Evolutionary conservation across 2,113 vertebrate genomes (phyloP), one percentile per base, ranked within the genome.

Genomic region (Chlorodrepanis virens): DNA sequence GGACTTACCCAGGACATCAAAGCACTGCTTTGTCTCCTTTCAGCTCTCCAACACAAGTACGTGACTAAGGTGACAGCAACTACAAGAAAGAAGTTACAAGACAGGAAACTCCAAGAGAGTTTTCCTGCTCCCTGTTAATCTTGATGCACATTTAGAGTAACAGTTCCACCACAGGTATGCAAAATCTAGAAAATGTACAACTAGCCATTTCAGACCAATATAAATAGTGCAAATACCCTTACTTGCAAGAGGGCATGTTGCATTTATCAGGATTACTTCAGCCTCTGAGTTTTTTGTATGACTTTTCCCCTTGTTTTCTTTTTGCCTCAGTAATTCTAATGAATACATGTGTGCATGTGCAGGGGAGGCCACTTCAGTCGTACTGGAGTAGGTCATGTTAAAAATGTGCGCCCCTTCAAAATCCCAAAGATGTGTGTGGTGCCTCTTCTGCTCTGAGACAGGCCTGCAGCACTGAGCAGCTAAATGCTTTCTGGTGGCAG

Each of bases 401-500:
- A 56, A 71, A 87, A 81, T 14, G 11, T 9, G 14, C 59, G 17
- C 5, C 28, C 5, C 31, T 90, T 47, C 40, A 59, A 85, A 75
- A 81, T n/a, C 37, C 60, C 47, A n/a, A 35, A 56, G 53, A 35
- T 0, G 5, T 21, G 40, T 25, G 31, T 60, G 71, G 61, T 71
- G 83, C 42, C 63, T 78, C n/a, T 78, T 72, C 40, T 89, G 65
- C 76, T 71, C 54, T 64, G 70, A 94, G 37, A 35, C 31, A 87
- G 42, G 69, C 59, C 91, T 71, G 35, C 70, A 93, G 80, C 78
- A 83, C 5, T 50, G 40, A 84, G 89, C 63, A 91, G 93, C 94
- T 85, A 76, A 93, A 92, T 49, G 65, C 90, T 96, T 96, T 91
- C 77, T 95, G 91, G 90, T 79, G 88, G 95, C 80, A 93, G 96